phyloP scores from a whole-genome alignment of 2,888 invertebrate genomes.

The Sesia bembeciformis region DNA sequence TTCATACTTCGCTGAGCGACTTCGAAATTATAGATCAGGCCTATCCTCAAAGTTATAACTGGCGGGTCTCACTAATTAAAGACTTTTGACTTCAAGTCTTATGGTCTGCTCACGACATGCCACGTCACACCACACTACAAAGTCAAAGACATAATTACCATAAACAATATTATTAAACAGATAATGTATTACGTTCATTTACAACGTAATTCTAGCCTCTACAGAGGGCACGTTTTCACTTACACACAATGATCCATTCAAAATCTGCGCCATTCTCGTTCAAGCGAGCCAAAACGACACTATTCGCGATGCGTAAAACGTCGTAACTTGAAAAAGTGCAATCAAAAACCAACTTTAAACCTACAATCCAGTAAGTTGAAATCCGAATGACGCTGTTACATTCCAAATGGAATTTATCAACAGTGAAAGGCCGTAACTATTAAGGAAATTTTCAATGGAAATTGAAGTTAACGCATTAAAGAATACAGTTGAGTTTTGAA shows the following conservation, averaged over 20 bases:
- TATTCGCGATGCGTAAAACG: background rate
- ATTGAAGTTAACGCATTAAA: background rate
- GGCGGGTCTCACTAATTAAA: too few relatives aligned
- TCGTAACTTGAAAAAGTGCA: background rate
- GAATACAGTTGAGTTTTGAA: background rate
- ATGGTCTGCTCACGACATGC: too few relatives aligned
- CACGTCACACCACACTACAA: too few relatives aligned
- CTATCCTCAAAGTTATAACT: too few relatives aligned
- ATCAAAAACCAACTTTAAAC: background rate
- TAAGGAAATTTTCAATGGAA: background rate
- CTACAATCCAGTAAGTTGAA: background rate
- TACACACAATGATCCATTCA: conserved; percentile 3
- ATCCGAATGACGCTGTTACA: background rate
- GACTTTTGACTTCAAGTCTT: too few relatives aligned
- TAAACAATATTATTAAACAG: background rate
- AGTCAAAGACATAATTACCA: background rate
- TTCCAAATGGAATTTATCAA: background rate
- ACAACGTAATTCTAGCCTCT: conserved; percentile 8
- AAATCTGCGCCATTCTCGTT: background rate
- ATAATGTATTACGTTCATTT: conserved; percentile 1
- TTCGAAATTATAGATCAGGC: too few relatives aligned
- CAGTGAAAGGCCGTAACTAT: background rate
- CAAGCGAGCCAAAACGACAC: background rate
- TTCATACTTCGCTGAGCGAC: too few relatives aligned
- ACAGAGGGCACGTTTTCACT: conserved; percentile 20